phyloP scores from a whole-genome alignment of 2,888 invertebrate species.

The Leptogaster cylindrica region DNA sequence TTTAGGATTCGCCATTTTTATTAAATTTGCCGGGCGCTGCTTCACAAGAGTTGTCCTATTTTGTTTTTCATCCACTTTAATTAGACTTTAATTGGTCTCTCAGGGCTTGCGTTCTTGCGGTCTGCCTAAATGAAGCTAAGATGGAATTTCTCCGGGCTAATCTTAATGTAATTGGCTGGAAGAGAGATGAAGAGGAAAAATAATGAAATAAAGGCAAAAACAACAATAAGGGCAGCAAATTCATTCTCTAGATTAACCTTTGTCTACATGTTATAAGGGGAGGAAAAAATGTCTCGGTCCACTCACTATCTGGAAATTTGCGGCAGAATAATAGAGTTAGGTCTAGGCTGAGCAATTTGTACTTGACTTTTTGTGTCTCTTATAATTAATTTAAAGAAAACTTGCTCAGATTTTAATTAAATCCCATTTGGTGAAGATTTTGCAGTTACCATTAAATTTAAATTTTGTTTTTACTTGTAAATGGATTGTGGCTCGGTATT shows the following conservation, averaged over 20 bases:
- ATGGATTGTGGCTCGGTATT: too few species aligned
- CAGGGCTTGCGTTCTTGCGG: constrained; percentile 1
- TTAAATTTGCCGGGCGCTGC: constrained; percentile 12
- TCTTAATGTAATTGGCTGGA: constrained; percentile 36
- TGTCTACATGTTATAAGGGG: constrained; percentile 8
- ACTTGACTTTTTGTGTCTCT: not conserved
- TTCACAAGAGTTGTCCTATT: constrained; percentile 3
- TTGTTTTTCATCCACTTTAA: constrained; percentile 37
- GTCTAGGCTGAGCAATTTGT: not conserved
- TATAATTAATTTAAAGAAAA: too few species aligned
- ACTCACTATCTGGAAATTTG: not conserved
- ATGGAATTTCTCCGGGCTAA: constrained; percentile 23
- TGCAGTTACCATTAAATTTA: too few species aligned
- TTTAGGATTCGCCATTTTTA: constrained; percentile 10
- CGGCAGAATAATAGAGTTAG: not conserved
- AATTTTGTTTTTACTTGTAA: too few species aligned
- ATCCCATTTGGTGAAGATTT: too few species aligned
- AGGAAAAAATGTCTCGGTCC: not conserved
- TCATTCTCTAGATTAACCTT: constrained; percentile 27
- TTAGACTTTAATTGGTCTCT: constrained; percentile 39
- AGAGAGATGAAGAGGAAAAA: constrained; percentile 26
- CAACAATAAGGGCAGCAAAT: constrained; percentile 21
- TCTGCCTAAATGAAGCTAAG: constrained; percentile 22
- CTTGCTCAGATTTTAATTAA: too few species aligned
- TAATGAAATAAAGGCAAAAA: constrained; percentile 18